Evolutionary conservation across 2,888 invertebrate genomes (phyloP), one percentile per base, ranked within the genome.

Genomic region (Rhimphoctona megacephalus): DNA sequence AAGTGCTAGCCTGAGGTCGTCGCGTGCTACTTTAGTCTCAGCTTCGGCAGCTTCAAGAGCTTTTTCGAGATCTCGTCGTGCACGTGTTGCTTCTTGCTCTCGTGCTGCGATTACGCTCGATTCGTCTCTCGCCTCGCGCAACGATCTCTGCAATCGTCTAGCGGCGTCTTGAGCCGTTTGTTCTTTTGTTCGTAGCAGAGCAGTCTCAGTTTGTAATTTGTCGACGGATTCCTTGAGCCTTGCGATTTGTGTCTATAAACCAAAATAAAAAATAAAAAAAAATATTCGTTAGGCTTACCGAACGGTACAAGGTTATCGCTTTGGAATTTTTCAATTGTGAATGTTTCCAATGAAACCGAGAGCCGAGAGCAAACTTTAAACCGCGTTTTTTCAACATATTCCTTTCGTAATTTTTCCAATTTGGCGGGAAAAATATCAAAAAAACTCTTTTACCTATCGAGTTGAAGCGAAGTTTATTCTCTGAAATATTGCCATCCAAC

Each of bases 1-100:
- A 84, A 98, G 96, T 6, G 99, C 99, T 80, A 99, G 95, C 78
- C 98, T 96, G 67, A 99, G 96, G 95, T 99, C 99, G 94, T 97
- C 96, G 92, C 96, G 95, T 66, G 98, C 96, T 88, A 97, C 95
- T 90, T 97, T 94, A 78, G 96, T 95, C 94, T 98, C 97, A 52
- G 97, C 95, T 91, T 97, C 96, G 76, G 97, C 96, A 39, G 96
- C 95, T 85, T 97, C 96, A 76, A 97, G 95, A 66, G 96, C 95
- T 90, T 97, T 96, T 90, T 98, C 98, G 69, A 98, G 95, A 90
- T 98, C 97, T 85, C 96, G 96, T 88, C 96, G 96, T 78, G 96
- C 97, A 22, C 97, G 96, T 11, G 95, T 94, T 0, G 96, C 96
- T 91, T 98, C 98, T 88, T 97, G 96, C 91, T 98, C 97, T 86